phyloP scores from a whole-genome alignment of 2,113 vertebrate species.

The Scolopax mira region DNA sequence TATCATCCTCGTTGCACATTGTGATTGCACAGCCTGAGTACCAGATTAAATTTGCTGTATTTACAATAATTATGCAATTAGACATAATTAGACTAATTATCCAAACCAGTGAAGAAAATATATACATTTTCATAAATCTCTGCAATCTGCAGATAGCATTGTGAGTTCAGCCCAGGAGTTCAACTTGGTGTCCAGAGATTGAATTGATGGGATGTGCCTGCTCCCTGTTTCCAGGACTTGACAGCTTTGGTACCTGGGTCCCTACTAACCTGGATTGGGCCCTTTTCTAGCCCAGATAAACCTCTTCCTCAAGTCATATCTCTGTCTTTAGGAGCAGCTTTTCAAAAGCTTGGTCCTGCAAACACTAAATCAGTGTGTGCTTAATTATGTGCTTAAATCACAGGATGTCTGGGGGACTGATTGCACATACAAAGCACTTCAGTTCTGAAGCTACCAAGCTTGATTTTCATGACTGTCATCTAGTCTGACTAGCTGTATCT shows the following conservation, averaged over 20 bases:
- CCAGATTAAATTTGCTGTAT: constrained; percentile 66
- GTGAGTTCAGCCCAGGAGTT: neutral
- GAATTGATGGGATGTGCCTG: neutral
- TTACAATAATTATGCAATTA: constrained; percentile 74
- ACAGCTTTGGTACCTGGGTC: neutral
- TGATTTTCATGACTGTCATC: neutral
- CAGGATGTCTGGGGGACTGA: neutral
- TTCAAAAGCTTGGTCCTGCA: neutral
- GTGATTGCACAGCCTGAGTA: constrained; percentile 57
- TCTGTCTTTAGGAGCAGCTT: neutral
- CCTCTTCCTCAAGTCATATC: neutral
- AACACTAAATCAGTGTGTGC: too few species aligned
- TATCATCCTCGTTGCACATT: neutral
- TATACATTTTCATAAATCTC: constrained; percentile 54
- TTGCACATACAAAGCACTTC: neutral
- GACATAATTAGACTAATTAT: constrained; percentile 70
- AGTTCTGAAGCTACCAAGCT: neutral
- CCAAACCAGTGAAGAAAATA: constrained; percentile 54
- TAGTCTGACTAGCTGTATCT: neutral
- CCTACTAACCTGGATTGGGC: neutral
- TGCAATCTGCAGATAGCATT: neutral
- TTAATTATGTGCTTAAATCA: neutral
- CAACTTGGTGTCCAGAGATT: neutral
- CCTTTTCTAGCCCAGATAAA: neutral
- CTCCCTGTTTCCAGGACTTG: rapidly evolving